Base-by-base conservation (phyloP, 2,113 vertebrate genomes). In the Pandion haliaetus region DNA sequence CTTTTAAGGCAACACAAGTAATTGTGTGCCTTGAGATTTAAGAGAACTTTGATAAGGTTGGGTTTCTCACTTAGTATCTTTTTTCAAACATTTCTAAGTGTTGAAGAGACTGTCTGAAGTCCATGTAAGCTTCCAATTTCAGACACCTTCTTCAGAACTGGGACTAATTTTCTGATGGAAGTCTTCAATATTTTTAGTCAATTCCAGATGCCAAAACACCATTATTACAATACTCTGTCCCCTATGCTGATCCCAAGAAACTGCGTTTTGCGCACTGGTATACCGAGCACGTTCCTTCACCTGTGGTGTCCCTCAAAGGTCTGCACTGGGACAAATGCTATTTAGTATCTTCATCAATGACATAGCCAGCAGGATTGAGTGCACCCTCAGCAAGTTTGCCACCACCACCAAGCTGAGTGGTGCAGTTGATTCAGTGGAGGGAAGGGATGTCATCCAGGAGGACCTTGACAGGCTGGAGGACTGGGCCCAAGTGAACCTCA, bases 1-100 rank as follows among this genome's bases (percentile, higher is more conserved):
- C 2, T 67, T 91, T 82, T 57, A 89, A 55, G 25, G 47, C 29
- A 89, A 70, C 24, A 28, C 10, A 88, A 62, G 23, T 59, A 70
- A 94, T 55, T 87, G 31, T 31, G 44, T 61, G 36, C n/a, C 84
- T 86, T 67, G 70, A 93, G 66, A 91, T 69, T 82, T 65, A 74
- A 82, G 25, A 19, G 44, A 63, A 40, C 82, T 93, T 76, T 85
- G 26, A 69, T 67, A 57, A 49, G 13, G 34, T 34, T 86, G 28
- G 8, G 12, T 10, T 82, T 95, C 91, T 82, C 36, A 87, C 21
- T 74, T 34, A 21, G 32, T 7, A 19, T 45, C 17, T 72, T 78
- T 88, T 79, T 83, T 66, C 32, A 86, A 84, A 87, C 10, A 66
- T 59, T 38, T 61, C 0, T 40, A 90, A 76, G 38, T 12, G 5